Percentiles rank a stretch among this genome's conserved stretches.
These are phyloP conservation scores for Calameuta filiformis DNA, from an alignment of 2,888 invertebrate species.

Conservation along the genomic window DNA sequence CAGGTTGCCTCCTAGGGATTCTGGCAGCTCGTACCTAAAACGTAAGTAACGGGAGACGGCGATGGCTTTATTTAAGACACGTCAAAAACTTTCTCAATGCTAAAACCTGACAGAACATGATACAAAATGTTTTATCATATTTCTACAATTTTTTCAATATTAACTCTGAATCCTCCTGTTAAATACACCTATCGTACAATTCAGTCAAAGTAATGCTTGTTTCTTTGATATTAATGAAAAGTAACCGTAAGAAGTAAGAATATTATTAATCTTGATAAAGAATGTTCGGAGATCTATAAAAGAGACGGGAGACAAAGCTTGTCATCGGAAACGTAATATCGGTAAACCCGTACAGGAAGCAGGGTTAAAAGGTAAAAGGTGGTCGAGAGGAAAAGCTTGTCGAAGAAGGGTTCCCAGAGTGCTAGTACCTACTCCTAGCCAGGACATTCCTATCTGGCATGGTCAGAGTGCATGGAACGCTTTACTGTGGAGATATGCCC, in stretches of 20 bases:
- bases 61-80: not conserved
- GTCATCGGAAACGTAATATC: not conserved
- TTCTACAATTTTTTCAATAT: not conserved
- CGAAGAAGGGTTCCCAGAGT: slow-evolving; percentile 3
- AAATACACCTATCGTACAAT: not conserved
- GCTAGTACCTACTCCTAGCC: not conserved
- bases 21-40: not conserved
- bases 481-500: not conserved
- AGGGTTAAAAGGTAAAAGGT: not conserved
- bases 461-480: not conserved
- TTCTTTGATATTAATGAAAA: not conserved
- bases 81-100: not conserved
- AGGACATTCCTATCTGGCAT: not conserved
- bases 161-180: not conserved
- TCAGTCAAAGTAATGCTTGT: not conserved
- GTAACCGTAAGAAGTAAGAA: not conserved
- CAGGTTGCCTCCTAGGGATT: not conserved
- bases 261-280: not conserved
- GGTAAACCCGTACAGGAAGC: not conserved
- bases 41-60: not conserved
- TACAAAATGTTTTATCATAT: not conserved
- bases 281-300: not conserved
- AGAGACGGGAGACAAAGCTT: not conserved
- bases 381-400: slow-evolving; percentile 31
- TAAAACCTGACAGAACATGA: not conserved